Conservation (phyloP, 2,888 invertebrate genomes). For the Andrena praecox region DNA sequence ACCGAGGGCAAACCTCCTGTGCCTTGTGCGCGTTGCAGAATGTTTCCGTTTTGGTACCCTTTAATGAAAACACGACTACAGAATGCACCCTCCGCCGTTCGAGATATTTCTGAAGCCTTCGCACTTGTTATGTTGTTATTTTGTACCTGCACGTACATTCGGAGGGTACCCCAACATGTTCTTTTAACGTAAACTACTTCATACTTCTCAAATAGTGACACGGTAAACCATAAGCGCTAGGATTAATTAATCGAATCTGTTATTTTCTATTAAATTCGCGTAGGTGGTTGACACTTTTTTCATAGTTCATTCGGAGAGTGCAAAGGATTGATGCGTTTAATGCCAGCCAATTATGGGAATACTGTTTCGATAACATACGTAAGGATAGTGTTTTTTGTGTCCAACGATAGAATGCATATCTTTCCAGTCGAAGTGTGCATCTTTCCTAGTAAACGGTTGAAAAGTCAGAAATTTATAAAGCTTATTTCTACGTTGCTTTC, state of each 20-base stretch:
- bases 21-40: slow-evolving; percentile 50
- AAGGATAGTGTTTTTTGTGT: slow-evolving; percentile 8
- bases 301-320: slow-evolving; percentile 24
- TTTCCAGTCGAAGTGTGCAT: neutral
- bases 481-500: neutral
- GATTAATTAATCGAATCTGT: slow-evolving; percentile 22
- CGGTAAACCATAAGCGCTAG: slow-evolving; percentile 14
- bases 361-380: slow-evolving; percentile 13
- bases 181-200: slow-evolving; percentile 9
- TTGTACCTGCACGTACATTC: slow-evolving; percentile 21
- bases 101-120: slow-evolving; percentile 29
- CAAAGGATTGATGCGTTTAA: slow-evolving; percentile 35
- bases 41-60: slow-evolving; percentile 21
- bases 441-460: neutral
- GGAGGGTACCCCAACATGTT: neutral
- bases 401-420: slow-evolving; percentile 14
- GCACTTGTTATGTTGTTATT: slow-evolving; percentile 41
- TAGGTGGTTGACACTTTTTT: slow-evolving; percentile 10
- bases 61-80: slow-evolving; percentile 22
- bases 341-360: neutral
- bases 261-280: slow-evolving; percentile 14
- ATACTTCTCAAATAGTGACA: slow-evolving; percentile 16
- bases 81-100: slow-evolving; percentile 7
- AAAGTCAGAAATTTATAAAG: neutral
- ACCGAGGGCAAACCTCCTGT: slow-evolving; percentile 53